Base-by-base conservation (phyloP, 2,113 vertebrate genomes). In the Collichthys lucidus region DNA sequence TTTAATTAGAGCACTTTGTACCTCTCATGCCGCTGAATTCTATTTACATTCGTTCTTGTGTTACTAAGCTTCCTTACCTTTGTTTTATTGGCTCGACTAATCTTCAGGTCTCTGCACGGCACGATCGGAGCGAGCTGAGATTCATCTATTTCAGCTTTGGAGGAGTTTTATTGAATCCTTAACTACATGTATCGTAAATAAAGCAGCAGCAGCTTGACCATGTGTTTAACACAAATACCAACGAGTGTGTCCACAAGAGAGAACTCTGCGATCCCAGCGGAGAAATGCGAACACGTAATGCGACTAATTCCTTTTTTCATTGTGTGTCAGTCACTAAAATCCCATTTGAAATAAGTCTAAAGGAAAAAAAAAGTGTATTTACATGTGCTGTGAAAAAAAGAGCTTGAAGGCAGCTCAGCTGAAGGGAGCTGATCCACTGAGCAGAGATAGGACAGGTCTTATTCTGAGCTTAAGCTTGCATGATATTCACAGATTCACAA, bases 1-100 rank as follows among this genome's bases (percentile, higher is more conserved):
- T 89, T 91, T 90, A 90, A 92, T 92, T 92, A 86, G 87, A 91
- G 74, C 88, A 92, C 91, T 91, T 92, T 93, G 92, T 90, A 91
- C 83, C 87, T 89, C 91, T 92, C 89, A 80, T 47, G 86, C 73
- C 0, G 71, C 86, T 46, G 79, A 87, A 86, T 92, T 70, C 85
- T 84, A 91, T 92, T 92, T 91, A 88, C 87, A 91, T 89, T 82
- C 76, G 60, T 66, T 87, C 74, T 74, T 47, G 53, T 83, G 88
- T 79, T 80, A 84, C 88, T 85, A 74, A 84, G 87, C 75, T 66
- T 57, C 77, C 69, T 79, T 42, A 81, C 88, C 74, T 82, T 71
- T n/a, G 55, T 81, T 78, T 63, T 74, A 75, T 68, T 82, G 52
- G 69, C 60, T 72, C 60, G 2, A 82, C 82, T 88, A 84, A 88